Evolutionary conservation across 2,797 vertebrate species (phyloP), one percentile per base, ranked within the genome.

Genomic region (Luscinia luscinia): DNA sequence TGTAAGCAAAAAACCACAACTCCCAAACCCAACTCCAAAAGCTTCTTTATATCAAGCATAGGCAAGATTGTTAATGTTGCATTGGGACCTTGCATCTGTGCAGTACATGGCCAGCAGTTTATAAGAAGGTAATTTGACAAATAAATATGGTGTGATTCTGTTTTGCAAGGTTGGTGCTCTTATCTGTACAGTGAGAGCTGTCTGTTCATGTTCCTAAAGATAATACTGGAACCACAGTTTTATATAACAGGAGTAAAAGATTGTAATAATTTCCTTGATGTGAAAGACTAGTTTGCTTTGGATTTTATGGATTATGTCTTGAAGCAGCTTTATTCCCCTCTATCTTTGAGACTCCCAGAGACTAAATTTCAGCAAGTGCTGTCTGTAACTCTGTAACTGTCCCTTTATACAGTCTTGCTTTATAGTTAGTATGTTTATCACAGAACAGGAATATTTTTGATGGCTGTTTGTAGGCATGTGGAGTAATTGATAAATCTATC

Each of bases 331-430:
- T 12, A 77, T 80, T 32, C 6, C 13, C 11, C 6, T 4, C 1
- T 80, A 9, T 87, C 22, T 87, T 69, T 74, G 46, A 49, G 45
- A 36, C n/a, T 80, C 26, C 16, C n/a, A 55, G 55, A 82, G 12
- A 30, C 16, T 21, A 12, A 55, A 11, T 63, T 45, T 63, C 21
- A 26, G n/a, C 23, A 55, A 59, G 7, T 46, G 17, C 22, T 72
- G 7, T 68, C 51, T 10, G 0, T 59, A 52, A 49, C 41, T 61
- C 51, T 10, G 0, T 59, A 52, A 49, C 41, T 61, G 41, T 68
- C 21, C 28, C 22, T 3, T 61, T 79, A 18, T 79, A 40, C 32
- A 30, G 30, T 36, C 30, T 76, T 52, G 24, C 15, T 45, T 75
- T 79, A 9, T 34, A 59, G 23, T 43, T 70, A 34, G 18, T 45